These are phyloP conservation scores for Okamejei kenojei DNA, from an alignment of 2,797 vertebrate genomes.

Conservation along the genomic window DNA sequence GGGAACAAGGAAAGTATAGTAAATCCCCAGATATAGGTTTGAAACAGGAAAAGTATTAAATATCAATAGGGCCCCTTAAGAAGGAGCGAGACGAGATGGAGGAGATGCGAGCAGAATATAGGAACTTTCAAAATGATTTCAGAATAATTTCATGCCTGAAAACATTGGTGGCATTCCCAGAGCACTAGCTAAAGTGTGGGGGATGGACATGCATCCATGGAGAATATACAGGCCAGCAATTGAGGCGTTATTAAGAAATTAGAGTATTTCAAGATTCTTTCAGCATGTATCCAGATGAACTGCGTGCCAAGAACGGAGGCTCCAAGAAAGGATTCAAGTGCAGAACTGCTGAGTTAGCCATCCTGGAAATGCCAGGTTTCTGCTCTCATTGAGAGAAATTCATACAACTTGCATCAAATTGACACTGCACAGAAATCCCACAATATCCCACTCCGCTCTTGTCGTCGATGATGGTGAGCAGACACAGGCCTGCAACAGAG, in stretches of 20 bases:
- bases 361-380: not conserved
- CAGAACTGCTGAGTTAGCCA: not conserved
- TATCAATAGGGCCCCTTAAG: not conserved
- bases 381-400: not conserved
- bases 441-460: no score
- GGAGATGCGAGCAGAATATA: not conserved
- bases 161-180: slow-evolving; percentile 7
- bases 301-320: not conserved
- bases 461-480: no score
- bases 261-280: slow-evolving; percentile 2
- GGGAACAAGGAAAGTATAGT: not conserved
- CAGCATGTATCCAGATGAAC: not conserved
- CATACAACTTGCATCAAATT: no score
- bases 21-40: not conserved
- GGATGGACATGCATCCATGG: not conserved
- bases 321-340: not conserved
- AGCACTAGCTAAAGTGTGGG: not conserved
- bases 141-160: slow-evolving; percentile 22
- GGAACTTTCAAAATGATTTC: slow-evolving; percentile 5
- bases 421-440: no score
- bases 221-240: slow-evolving; percentile 9
- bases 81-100: not conserved
- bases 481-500: no score
- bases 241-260: not conserved
- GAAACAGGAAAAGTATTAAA: not conserved